These are phyloP conservation scores for Eupsilia transversa DNA, from an alignment of 2,888 invertebrate species.

Conservation along the genomic window DNA sequence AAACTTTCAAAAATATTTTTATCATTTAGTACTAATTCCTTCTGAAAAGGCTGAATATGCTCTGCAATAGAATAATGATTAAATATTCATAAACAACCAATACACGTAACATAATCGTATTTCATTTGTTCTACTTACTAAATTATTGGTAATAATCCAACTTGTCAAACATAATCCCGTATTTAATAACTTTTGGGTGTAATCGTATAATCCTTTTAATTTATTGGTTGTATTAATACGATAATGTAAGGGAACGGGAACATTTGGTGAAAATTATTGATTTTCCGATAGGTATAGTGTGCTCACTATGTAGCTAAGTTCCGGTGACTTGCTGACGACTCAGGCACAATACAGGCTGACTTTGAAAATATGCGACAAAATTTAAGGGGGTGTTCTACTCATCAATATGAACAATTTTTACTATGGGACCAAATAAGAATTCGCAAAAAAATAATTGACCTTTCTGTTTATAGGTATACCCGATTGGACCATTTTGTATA, in stretches of 20 bases:
- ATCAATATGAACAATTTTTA: too few species aligned
- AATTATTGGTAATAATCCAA: slow-evolving; percentile 23
- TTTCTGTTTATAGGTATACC: too few species aligned
- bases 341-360: too few species aligned
- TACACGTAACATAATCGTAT: not conserved
- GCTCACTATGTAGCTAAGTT: not conserved
- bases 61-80: not conserved
- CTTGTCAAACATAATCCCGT: slow-evolving; percentile 31
- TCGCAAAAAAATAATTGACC: too few species aligned
- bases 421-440: too few species aligned
- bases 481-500: too few species aligned
- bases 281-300: slow-evolving; percentile 8
- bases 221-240: slow-evolving; percentile 39
- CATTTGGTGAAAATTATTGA: slow-evolving; percentile 22
- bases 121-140: slow-evolving; percentile 14
- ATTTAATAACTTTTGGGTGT: slow-evolving; percentile 23
- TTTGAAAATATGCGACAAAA: too few species aligned
- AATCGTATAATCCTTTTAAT: slow-evolving; percentile 15
- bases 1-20: too few species aligned
- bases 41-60: too few species aligned
- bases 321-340: too few species aligned
- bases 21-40: too few species aligned
- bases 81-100: not conserved
- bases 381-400: too few species aligned
- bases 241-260: not conserved